Evolutionary conservation across 2,888 invertebrate species (phyloP).

Genomic region (Drosophila eohydei): DNA sequence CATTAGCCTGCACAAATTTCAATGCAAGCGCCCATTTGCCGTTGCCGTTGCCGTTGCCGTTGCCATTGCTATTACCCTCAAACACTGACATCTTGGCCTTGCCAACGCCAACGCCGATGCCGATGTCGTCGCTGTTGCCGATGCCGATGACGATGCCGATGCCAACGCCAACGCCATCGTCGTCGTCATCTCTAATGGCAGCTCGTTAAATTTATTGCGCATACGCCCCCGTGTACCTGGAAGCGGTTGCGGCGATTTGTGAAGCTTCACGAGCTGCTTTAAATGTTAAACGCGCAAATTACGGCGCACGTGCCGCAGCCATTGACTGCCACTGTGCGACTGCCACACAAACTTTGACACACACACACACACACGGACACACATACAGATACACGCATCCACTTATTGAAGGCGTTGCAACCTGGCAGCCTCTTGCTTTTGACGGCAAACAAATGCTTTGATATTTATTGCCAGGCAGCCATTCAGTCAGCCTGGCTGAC

Average conservation of each 20-base stretch:
- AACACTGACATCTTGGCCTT: conserved; percentile 16
- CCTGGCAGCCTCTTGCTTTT: conserved; percentile 60
- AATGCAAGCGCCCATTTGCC: conserved; percentile 30
- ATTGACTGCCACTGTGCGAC: conserved; percentile 52
- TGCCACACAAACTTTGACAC: conserved; percentile 26
- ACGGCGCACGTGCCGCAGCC: conserved; percentile 68
- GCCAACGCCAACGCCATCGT: background rate
- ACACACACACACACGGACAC: conserved; percentile 12
- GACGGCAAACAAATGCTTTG: conserved; percentile 77
- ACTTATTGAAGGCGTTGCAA: conserved; percentile 23
- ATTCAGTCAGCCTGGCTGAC: conserved; percentile 31
- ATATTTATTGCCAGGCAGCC: conserved; percentile 69
- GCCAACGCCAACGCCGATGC: background rate
- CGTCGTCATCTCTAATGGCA: conserved; percentile 74
- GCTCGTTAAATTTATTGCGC: conserved; percentile 79
- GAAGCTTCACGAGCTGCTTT: conserved; percentile 69
- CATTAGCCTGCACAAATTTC: conserved; percentile 62
- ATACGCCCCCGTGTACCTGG: conserved; percentile 68
- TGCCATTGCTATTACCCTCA: conserved; percentile 8
- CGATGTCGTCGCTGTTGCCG: background rate
- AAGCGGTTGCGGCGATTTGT: conserved; percentile 42
- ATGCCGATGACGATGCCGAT: conserved; percentile 13
- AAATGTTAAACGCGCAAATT: conserved; percentile 79
- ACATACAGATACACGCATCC: conserved; percentile 4
- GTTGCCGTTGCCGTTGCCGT: conserved; percentile 2